Conservation (phyloP, 37 sponge, comb jelly and placozoan species). For the Dysidea cf. avara region DNA sequence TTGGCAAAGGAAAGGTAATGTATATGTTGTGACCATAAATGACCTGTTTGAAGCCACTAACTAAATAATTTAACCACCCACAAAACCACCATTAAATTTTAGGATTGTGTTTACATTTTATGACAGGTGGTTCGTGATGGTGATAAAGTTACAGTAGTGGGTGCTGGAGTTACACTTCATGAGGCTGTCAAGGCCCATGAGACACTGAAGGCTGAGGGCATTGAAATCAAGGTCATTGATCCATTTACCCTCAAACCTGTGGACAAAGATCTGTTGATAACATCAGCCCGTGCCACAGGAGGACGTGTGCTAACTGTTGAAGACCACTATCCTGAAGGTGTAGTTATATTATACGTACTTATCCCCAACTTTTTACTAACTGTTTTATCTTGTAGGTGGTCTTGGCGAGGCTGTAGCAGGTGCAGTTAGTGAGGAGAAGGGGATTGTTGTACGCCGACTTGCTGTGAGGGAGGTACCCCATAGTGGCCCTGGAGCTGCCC, state of each 20-base stretch:
- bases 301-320: conserved; percentile 93
- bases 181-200: conserved; percentile 79
- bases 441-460: conserved; percentile 64
- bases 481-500: conserved; percentile 79
- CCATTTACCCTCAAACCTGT: conserved; percentile 94
- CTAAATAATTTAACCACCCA: conserved; percentile 4
- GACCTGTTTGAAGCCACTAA: not conserved
- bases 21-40: no score
- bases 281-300: conserved; percentile 75
- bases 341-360: not conserved
- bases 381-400: conserved; percentile 69
- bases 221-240: conserved; percentile 89
- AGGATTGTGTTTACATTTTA: not conserved
- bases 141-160: conserved; percentile 94
- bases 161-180: conserved; percentile 89
- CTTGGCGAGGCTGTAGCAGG: conserved; percentile 97
- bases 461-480: conserved; percentile 89
- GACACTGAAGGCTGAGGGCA: conserved; percentile 71
- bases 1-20: conserved; percentile 99
- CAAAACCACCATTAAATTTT: not conserved
- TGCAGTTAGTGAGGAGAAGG: conserved; percentile 70
- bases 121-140: conserved; percentile 65
- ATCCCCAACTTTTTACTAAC: no score
- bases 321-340: conserved; percentile 95
- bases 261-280: conserved; percentile 78